Evolutionary conservation across 2,888 invertebrate species (phyloP).

Genomic region (Marronus borbonicus): DNA sequence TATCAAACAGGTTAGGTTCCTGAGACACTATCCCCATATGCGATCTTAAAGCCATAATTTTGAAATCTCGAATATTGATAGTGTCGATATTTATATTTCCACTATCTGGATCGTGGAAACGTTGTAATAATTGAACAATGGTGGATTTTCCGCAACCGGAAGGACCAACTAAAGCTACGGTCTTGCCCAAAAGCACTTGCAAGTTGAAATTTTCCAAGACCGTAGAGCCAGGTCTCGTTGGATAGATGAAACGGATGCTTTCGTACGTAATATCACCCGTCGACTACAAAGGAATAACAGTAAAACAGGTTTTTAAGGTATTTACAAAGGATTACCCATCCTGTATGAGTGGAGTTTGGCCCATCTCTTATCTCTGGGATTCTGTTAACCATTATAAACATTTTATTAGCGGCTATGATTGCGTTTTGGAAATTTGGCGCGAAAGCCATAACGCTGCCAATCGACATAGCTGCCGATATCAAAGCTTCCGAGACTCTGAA

Average conservation of each 20-base stretch:
- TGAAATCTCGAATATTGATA: constrained; percentile 60
- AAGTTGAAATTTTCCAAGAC: constrained; percentile 80
- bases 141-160: constrained; percentile 94
- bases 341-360: constrained; percentile 56
- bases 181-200: constrained; percentile 77
- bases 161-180: constrained; percentile 84
- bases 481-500: constrained; percentile 81
- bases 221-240: constrained; percentile 79
- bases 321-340: constrained; percentile 60
- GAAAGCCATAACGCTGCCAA: constrained; percentile 79
- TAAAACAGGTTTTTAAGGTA: background rate
- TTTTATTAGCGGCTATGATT: constrained; percentile 79
- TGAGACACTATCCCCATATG: constrained; percentile 93
- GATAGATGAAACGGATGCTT: constrained; percentile 82
- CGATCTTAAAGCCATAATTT: constrained; percentile 72
- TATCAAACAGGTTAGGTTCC: constrained; percentile 92
- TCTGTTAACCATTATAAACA: constrained; percentile 77
- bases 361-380: constrained; percentile 74
- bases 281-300: constrained; percentile 56
- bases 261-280: constrained; percentile 81
- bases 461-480: constrained; percentile 80
- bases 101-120: constrained; percentile 84
- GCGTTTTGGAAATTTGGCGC: constrained; percentile 89
- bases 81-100: constrained; percentile 73
- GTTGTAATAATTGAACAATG: constrained; percentile 84